phyloP scores from a whole-genome alignment of 1,140 invertebrate genomes.

The Stratiolaelaps scimitus region DNA sequence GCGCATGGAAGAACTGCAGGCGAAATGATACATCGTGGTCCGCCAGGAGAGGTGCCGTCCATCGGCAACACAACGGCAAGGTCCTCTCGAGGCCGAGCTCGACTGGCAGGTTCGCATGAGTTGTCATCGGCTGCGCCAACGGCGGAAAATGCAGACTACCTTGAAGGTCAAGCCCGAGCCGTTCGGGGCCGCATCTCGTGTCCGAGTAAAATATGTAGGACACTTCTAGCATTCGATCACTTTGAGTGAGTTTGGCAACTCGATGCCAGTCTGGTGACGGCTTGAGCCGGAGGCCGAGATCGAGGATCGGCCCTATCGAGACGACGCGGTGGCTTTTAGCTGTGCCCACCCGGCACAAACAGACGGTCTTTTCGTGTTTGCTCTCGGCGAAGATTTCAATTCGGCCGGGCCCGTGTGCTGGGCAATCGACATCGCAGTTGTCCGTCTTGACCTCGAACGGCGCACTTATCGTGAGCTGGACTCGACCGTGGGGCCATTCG shows the following conservation, averaged over 20 bases:
- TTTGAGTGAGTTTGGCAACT: constrained; percentile 18
- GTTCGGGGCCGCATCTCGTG: constrained; percentile 34
- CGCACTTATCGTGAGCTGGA: constrained; percentile 34
- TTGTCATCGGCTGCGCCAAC: constrained; percentile 21
- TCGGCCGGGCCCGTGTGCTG: constrained; percentile 29
- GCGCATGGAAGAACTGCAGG: constrained; percentile 33
- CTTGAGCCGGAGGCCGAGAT: constrained; percentile 31
- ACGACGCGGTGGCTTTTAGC: constrained; percentile 28
- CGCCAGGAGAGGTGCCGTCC: constrained; percentile 34
- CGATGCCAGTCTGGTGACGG: constrained; percentile 29
- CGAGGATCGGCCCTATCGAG: constrained; percentile 31
- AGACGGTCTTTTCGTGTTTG: constrained; percentile 32
- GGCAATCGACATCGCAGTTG: constrained; percentile 32
- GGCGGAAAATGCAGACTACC: constrained; percentile 33
- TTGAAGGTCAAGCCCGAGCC: constrained; percentile 34
- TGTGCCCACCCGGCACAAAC: constrained; percentile 32
- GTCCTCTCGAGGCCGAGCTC: constrained; percentile 26
- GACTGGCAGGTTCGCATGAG: constrained; percentile 27
- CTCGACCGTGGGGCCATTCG: constrained; percentile 33
- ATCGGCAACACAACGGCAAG: constrained; percentile 33
- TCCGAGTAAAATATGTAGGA: constrained; percentile 33
- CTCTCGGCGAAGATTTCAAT: constrained; percentile 33
- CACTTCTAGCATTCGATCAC: constrained; percentile 16
- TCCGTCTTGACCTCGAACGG: constrained; percentile 34
- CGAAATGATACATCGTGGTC: constrained; percentile 35